phyloP scores from a whole-genome alignment of 1,140 invertebrate genomes.

The Nasonia vitripennis region DNA sequence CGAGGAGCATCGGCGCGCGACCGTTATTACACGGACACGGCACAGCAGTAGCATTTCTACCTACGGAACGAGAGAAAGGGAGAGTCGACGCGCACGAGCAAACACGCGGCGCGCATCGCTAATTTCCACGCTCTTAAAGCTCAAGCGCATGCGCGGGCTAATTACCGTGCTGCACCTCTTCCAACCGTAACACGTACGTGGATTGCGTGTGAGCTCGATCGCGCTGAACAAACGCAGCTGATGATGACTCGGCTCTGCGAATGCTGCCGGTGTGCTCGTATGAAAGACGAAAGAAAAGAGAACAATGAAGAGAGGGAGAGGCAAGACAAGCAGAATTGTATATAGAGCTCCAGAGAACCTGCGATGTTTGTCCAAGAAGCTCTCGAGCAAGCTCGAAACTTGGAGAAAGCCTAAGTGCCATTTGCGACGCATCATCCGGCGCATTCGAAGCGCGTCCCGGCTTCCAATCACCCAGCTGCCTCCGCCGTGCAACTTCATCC shows the following conservation, averaged over 20 bases:
- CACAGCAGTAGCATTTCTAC: too few species aligned
- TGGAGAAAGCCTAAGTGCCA: slow-evolving; percentile 11
- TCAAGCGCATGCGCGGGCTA: slow-evolving; percentile 14
- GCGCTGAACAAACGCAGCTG: background rate
- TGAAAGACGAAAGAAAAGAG: background rate
- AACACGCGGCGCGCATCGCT: slow-evolving; percentile 10
- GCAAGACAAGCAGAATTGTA: background rate
- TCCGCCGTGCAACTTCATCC: background rate
- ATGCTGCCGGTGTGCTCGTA: background rate
- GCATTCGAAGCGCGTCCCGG: background rate
- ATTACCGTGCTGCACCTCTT: slow-evolving; percentile 7
- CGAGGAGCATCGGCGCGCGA: slow-evolving; percentile 5
- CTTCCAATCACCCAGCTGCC: background rate
- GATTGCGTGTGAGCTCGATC: slow-evolving; percentile 1
- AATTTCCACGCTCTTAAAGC: slow-evolving; percentile 15
- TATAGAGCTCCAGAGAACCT: background rate
- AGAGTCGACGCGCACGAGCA: background rate
- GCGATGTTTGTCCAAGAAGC: background rate
- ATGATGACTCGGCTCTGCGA: background rate
- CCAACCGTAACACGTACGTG: background rate
- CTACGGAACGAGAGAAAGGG: background rate
- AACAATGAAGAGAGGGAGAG: background rate
- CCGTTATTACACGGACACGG: slow-evolving; percentile 16
- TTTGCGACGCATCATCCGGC: slow-evolving; percentile 10
- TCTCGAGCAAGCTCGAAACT: background rate